Evolutionary conservation across 1,140 invertebrate genomes (phyloP).

Genomic region (Diachasma alloeum): DNA sequence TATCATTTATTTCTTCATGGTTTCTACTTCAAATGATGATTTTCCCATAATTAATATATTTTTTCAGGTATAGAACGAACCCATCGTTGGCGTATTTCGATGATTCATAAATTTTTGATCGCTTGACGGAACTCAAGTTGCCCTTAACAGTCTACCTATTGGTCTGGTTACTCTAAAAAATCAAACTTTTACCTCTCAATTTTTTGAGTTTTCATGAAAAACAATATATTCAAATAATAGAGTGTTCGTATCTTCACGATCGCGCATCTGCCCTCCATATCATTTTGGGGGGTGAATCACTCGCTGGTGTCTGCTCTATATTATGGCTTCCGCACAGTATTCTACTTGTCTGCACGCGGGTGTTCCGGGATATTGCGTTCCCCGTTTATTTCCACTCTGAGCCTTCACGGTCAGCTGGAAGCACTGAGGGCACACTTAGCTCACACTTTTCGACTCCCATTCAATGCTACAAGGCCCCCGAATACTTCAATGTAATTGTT

Average conservation of each 20-base stretch:
- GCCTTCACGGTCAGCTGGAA: conserved; percentile 49
- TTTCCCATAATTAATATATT: no score
- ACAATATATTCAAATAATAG: not conserved
- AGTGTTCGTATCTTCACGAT: conserved; percentile 50
- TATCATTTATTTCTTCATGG: no score
- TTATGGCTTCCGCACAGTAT: conserved; percentile 49
- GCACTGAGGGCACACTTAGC: not conserved
- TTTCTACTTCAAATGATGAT: no score
- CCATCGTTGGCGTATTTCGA: no score
- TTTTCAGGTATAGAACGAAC: no score
- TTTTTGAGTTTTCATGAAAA: no score
- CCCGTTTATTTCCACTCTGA: conserved; percentile 26
- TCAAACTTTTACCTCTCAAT: no score
- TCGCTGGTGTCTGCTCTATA: conserved; percentile 51
- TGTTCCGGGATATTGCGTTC: conserved; percentile 57
- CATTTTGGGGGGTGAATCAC: conserved; percentile 54
- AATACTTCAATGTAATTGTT: not conserved
- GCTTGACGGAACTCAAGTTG: no score
- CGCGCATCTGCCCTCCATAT: conserved; percentile 59
- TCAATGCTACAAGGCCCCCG: conserved; percentile 47
- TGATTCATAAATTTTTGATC: no score
- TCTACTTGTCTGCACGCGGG: conserved; percentile 42
- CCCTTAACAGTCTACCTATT: no score
- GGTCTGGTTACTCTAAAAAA: no score
- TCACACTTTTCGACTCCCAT: conserved; percentile 15